Base-by-base conservation (phyloP, 2,797 vertebrate genomes). In the Pseudochaenichthys georgianus region DNA sequence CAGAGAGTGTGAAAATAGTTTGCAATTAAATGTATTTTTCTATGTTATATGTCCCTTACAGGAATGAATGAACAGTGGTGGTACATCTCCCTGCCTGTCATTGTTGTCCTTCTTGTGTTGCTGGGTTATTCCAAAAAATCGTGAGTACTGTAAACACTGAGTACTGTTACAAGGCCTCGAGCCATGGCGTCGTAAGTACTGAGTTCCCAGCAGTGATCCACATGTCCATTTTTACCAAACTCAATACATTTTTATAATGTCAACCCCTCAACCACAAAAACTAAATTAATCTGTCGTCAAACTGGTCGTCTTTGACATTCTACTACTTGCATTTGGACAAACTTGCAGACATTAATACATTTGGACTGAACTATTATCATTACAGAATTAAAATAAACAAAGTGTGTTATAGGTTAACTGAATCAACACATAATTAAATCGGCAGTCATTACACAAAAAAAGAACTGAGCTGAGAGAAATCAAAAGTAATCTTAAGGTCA, bases 61-160 rank as follows among this genome's bases (percentile, higher is more conserved):
- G 88, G 5, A 57, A n/a, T 1, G 0, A 28, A 19, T 60, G 1
- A 2, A 23, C 4, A 5, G 0, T 79, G 67, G 69, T 59, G 51
- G 45, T 77, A 12, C 13, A 0, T 71, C 64, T 3, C n/a, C 8
- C 1, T 75, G 12, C 0, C 46, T 3, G 1, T 83, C 16, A 0
- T 69, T 7, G 0, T 45, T 0, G 0, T 75, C 11, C 0, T 83
- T 45, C 0, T 82, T 31, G 13, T 88, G 50, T 0, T 69, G 9
- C 46, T 92, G 48, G 63, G 50, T 31, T 90, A 34, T 70, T 64
- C 15, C 10, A 68, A 77, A 12, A 94, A 84, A 81, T 23, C 73
- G 94, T 95, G 50, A 94, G 94, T 93, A 67, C n/a, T 9, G 2
- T 1, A 43, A 17, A 70, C 15, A 46, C 31, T n/a, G 17, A 19